Conservation (phyloP, 2,888 invertebrate genomes). For the Eupsilia transversa region DNA sequence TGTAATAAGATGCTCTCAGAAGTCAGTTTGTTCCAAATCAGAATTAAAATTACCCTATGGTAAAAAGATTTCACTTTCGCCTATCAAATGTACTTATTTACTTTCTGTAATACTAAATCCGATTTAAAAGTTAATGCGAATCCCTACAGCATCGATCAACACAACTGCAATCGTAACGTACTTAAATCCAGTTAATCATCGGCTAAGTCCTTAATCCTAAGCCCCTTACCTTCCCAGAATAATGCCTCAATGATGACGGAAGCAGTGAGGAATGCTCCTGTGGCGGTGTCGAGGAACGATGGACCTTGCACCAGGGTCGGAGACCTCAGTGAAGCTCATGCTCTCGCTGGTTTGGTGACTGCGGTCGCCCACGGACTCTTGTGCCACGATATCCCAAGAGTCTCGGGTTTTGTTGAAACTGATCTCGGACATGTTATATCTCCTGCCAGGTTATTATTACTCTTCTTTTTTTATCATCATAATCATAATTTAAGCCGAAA, state of each 20-base stretch:
- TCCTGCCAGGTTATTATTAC: constrained; percentile 80
- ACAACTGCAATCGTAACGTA: constrained; percentile 34
- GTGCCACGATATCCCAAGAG: constrained; percentile 81
- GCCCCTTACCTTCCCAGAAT: constrained; percentile 71
- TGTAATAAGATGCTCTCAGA: no score
- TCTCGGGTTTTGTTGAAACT: constrained; percentile 85
- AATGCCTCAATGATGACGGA: constrained; percentile 83
- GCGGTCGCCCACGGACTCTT: constrained; percentile 83
- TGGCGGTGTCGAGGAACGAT: constrained; percentile 75
- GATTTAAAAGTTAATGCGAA: constrained; percentile 53
- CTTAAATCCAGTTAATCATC: constrained; percentile 59
- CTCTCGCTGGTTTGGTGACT: constrained; percentile 82
- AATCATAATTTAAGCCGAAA: background rate
- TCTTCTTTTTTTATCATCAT: background rate
- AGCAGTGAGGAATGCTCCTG: constrained; percentile 78
- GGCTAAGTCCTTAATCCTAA: constrained; percentile 57
- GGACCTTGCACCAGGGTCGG: constrained; percentile 76
- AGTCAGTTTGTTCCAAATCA: no score
- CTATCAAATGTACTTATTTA: constrained; percentile 40
- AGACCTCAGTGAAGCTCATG: constrained; percentile 87
- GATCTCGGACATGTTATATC: constrained; percentile 82
- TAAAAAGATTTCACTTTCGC: background rate
- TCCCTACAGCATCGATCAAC: constrained; percentile 65
- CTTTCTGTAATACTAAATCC: constrained; percentile 30
- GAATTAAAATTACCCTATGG: background rate